phyloP scores from a whole-genome alignment of 2,797 vertebrate genomes.

The Martes flavigula region DNA sequence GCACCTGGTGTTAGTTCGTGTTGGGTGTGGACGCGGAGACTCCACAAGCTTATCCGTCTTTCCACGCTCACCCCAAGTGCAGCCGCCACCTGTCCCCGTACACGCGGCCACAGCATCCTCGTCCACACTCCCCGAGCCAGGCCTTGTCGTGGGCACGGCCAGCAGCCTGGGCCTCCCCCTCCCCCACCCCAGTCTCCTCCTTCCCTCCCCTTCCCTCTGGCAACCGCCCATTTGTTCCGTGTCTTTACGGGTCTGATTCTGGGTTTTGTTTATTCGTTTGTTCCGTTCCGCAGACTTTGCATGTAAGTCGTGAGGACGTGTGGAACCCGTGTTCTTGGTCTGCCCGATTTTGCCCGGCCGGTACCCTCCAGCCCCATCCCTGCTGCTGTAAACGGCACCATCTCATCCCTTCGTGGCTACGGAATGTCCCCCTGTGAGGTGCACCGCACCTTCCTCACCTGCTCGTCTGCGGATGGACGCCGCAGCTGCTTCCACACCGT shows the following conservation, averaged over 20 bases:
- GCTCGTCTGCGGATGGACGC: fast-evolving
- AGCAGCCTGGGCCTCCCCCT: neutral
- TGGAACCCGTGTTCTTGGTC: neutral
- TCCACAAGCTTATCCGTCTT: fast-evolving
- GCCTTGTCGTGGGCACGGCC: fast-evolving
- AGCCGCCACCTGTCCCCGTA: fast-evolving
- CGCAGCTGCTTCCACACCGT: fast-evolving
- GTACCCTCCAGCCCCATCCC: neutral
- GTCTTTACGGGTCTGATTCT: neutral
- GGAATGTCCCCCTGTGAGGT: fast-evolving
- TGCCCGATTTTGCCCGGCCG: fast-evolving
- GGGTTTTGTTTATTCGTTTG: neutral
- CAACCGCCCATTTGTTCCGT: neutral
- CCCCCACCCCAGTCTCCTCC: neutral
- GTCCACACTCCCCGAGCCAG: fast-evolving
- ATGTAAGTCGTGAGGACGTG: neutral
- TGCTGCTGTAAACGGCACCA: neutral
- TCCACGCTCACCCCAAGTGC: neutral
- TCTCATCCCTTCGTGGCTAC: neutral
- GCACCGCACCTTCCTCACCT: neutral
- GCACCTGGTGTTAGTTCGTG: fast-evolving
- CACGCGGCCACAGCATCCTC: neutral
- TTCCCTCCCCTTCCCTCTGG: neutral
- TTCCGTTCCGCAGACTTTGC: neutral
- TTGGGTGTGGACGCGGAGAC: neutral